Base-by-base conservation (phyloP, 1,140 invertebrate species). In the Sogatella furcifera region DNA sequence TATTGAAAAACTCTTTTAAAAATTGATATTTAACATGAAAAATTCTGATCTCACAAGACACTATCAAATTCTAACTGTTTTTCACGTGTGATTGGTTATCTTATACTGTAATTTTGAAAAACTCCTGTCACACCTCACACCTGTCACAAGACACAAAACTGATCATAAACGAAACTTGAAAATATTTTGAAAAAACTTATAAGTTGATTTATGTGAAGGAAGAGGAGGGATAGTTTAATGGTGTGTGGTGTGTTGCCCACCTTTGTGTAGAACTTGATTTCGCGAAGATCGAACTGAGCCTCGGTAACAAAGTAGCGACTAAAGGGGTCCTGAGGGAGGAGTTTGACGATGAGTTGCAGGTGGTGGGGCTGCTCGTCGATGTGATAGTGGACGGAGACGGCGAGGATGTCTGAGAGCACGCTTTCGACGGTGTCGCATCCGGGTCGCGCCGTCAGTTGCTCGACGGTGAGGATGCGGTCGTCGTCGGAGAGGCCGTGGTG, bases 211-310 rank as follows among this genome's bases (percentile, higher is more conserved):
- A 6, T 8, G 34, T 38, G 8, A 10, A 38, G 34, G 34, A 38
- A 38, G 11, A 38, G 34, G 34, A 38, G 11, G 11, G 34, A 38
- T 13, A 38, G 5, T 38, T 38, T 38, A 38, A 11, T 38, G 34
- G 11, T n/a, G n/a, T n/a, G n/a, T n/a, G n/a, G n/a, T 10, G 31
- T 31, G 31, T 31, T 31, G 31, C 31, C 31, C 70, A 88, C 81
- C 78, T 86, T 80, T 0, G 86, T 90, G 70, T 90, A 90, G 73
- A 90, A 90, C 62, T 88, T 83, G 65, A 90, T 90, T 73, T 90
- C 88, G 52, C 88, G 76, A 1, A 88, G 79, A 72, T 90, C 86
- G 69, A 90, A 89, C 71, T 89, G 86, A 1, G 86, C 86, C 69
- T 89, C 85, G 34, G 84, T 85, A 31, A 89, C 86, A 69, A 89